Conservation (phyloP, 2,888 invertebrate genomes). For the Rhodophaea formosa region DNA sequence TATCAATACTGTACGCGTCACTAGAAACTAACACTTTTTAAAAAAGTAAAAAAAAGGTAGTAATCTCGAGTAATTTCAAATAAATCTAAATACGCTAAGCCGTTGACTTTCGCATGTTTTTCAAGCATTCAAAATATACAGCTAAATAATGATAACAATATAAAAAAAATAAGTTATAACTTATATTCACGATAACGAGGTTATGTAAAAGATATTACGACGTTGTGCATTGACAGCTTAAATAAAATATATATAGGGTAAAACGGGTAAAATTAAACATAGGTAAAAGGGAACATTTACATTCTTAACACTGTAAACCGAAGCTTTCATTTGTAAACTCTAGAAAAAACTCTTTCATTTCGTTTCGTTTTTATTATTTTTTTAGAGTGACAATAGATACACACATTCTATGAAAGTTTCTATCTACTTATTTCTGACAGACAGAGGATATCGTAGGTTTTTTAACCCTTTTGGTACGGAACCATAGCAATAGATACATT, state of each 20-base stretch:
- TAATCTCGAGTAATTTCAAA: slow-evolving; percentile 80
- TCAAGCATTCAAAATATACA: slow-evolving; percentile 37
- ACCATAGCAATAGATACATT: too few species aligned
- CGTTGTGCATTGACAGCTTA: slow-evolving; percentile 65
- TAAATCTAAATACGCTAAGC: slow-evolving; percentile 47
- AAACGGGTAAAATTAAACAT: too few species aligned
- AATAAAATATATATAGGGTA: slow-evolving; percentile 29
- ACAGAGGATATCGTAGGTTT: too few species aligned
- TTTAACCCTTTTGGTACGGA: too few species aligned
- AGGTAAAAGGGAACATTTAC: too few species aligned
- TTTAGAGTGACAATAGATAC: too few species aligned
- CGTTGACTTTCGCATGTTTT: slow-evolving; percentile 47
- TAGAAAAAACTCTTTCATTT: too few species aligned
- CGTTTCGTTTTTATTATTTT: too few species aligned
- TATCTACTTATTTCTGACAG: too few species aligned
- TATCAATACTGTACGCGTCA: slow-evolving; percentile 38
- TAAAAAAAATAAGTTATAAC: slow-evolving; percentile 59
- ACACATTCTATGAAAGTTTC: too few species aligned
- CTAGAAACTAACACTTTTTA: slow-evolving; percentile 60
- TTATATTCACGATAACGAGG: slow-evolving; percentile 48
- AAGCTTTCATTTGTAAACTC: too few species aligned
- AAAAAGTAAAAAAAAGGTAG: slow-evolving; percentile 69
- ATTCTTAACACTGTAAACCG: too few species aligned
- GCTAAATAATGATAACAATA: slow-evolving; percentile 50
- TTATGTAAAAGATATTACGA: slow-evolving; percentile 39